These are phyloP conservation scores for Scotopteryx bipunctaria DNA, from an alignment of 2,888 invertebrate species.

Conservation along the genomic window DNA sequence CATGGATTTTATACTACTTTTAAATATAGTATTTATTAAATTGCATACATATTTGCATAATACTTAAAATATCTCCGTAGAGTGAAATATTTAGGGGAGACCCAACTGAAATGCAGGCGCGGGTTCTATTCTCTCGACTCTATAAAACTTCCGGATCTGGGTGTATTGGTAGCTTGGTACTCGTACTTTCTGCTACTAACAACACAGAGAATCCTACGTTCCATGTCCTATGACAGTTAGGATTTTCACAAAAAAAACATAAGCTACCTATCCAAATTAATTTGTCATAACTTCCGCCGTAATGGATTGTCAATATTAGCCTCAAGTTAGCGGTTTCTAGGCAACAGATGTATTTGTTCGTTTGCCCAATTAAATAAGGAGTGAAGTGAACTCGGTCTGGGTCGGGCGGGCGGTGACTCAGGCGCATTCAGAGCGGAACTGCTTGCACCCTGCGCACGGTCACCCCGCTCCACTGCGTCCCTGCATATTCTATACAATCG, in stretches of 20 bases:
- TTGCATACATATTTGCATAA: not conserved
- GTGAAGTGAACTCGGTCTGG: slow-evolving; percentile 28
- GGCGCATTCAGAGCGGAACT: slow-evolving; percentile 61
- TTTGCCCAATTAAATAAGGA: slow-evolving; percentile 18
- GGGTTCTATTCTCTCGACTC: too few relatives aligned
- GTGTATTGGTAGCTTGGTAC: too few relatives aligned
- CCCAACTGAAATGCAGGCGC: too few relatives aligned
- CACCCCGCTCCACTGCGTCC: slow-evolving; percentile 63
- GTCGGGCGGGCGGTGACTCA: slow-evolving; percentile 44
- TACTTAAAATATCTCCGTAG: too few relatives aligned
- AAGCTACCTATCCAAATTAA: too few relatives aligned
- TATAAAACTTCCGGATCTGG: too few relatives aligned
- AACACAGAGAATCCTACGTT: too few relatives aligned
- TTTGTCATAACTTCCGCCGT: too few relatives aligned
- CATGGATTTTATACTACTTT: not conserved
- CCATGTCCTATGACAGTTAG: too few relatives aligned
- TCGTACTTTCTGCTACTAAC: too few relatives aligned
- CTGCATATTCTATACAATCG: slow-evolving; percentile 56
- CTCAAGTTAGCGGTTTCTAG: slow-evolving; percentile 6
- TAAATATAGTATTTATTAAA: not conserved
- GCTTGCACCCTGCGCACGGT: slow-evolving; percentile 49
- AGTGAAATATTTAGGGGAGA: too few relatives aligned
- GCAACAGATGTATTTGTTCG: slow-evolving; percentile 20
- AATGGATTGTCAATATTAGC: slow-evolving; percentile 1
- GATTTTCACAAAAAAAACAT: too few relatives aligned